phyloP scores from a whole-genome alignment of 2,888 invertebrate species.

The Nephrocerus scutellatus region DNA sequence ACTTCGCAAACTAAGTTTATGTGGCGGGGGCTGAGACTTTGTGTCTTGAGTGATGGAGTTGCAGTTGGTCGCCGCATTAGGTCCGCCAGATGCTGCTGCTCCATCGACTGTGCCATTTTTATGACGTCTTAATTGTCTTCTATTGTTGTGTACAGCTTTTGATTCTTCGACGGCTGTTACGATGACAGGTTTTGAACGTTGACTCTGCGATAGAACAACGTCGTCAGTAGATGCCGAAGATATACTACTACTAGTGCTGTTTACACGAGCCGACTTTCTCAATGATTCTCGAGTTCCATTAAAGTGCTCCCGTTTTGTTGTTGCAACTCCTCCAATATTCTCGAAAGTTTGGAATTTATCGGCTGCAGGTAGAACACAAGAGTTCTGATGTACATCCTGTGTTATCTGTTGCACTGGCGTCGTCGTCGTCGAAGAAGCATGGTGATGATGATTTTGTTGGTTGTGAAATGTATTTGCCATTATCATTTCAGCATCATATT shows the following conservation, averaged over 20 bases:
- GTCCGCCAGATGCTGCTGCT: constrained; percentile 2
- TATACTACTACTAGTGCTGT: constrained; percentile 45
- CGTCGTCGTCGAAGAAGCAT: too few species aligned
- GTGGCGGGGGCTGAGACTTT: too few species aligned
- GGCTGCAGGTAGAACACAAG: background rate
- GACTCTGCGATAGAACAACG: too few species aligned
- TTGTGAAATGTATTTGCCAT: constrained; percentile 54
- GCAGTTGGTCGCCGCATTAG: constrained; percentile 9
- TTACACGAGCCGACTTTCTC: constrained; percentile 44
- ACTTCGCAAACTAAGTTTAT: constrained; percentile 19
- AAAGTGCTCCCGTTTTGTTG: constrained; percentile 14
- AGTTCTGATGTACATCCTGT: too few species aligned
- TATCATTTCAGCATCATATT: constrained; percentile 80
- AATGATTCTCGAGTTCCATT: constrained; percentile 30
- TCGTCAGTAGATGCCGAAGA: constrained; percentile 44
- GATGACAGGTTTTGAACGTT: too few species aligned
- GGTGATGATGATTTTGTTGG: constrained; percentile 30
- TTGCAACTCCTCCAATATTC: constrained; percentile 9
- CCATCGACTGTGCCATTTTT: constrained; percentile 11
- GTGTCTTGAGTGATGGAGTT: too few species aligned
- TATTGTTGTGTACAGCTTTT: constrained; percentile 12
- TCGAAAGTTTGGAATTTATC: too few species aligned
- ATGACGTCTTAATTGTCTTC: constrained; percentile 17
- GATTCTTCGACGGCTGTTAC: constrained; percentile 6
- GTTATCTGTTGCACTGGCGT: too few species aligned